Percentiles rank a stretch among this genome's conserved stretches.
These are phyloP conservation scores for Styela clava DNA, from an alignment of 23 tunicate species.

Conservation along the genomic window DNA sequence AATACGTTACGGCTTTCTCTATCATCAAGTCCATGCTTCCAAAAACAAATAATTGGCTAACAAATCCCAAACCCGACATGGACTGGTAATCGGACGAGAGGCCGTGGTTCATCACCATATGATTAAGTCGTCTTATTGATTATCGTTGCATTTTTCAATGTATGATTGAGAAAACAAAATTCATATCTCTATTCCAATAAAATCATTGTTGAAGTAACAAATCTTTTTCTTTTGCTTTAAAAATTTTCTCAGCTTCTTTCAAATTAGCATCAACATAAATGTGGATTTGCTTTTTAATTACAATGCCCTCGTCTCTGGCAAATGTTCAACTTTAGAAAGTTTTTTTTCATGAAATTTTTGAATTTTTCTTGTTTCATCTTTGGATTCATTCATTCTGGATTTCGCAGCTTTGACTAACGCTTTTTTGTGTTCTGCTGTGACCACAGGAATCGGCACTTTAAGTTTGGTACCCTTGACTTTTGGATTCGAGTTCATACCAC, in stretches of 20 bases:
- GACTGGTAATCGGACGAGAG: no score
- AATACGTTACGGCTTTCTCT: no score
- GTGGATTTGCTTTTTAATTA: slow-evolving; percentile 35
- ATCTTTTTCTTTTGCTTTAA: slow-evolving; percentile 55
- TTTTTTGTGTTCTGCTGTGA: slow-evolving; percentile 48
- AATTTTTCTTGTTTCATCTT: slow-evolving; percentile 23
- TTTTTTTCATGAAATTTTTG: slow-evolving; percentile 12
- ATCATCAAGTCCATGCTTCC: no score
- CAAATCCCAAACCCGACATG: no score
- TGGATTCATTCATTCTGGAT: slow-evolving; percentile 26
- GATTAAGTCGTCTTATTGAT: no score
- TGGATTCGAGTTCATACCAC: slow-evolving; percentile 57
- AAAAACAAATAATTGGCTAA: no score
- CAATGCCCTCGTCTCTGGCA: slow-evolving; percentile 9
- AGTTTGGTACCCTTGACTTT: slow-evolving; percentile 41
- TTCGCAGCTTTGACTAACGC: slow-evolving; percentile 45
- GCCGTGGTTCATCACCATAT: no score
- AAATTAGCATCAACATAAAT: slow-evolving; percentile 35
- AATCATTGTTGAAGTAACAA: not conserved
- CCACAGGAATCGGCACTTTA: slow-evolving; percentile 52
- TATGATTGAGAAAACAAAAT: no score
- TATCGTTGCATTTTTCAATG: no score
- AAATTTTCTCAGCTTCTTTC: slow-evolving; percentile 29
- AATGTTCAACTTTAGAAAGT: slow-evolving; percentile 11
- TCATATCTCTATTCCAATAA: no score